Evolutionary conservation across 1,140 invertebrate genomes (phyloP), one percentile per base, ranked within the genome.

Genomic region (Lepidurus couesii): DNA sequence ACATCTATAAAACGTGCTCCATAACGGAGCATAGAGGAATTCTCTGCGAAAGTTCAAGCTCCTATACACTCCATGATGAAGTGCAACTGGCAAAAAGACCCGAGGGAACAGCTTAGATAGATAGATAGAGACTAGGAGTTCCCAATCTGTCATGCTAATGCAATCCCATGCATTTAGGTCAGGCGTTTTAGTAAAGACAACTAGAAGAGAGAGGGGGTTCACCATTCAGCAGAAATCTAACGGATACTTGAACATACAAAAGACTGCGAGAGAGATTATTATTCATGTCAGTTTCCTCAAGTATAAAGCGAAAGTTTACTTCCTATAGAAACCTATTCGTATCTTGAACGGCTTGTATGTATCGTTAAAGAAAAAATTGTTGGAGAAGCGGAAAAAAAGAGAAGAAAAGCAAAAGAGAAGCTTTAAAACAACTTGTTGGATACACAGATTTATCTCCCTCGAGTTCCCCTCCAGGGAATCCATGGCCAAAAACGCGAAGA

Each of bases 71-170:
- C 34, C 53, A 47, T 47, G 10, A 21, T 65, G 16, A 65, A 65
- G 53, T 65, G 53, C 13, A 65, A 65, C 53, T 65, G 16, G 53
- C 53, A 21, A 65, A 13, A 65, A 34, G 34, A 13, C 53, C 53
- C 6, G 21, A 65, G 53, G 53, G 9, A 65, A 13, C n/a, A 65
- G 13, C 53, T 13, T 65, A 7, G 53, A 65, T 21, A 34, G 34
- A 34, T 65, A 21, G 16, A 65, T 21, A 65, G 53, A 21, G 53
- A 21, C 53, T 65, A 21, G 53, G n/a, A 65, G 0, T 65, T 65
- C 53, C 53, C 53, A 65, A 65, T 65, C 53, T 65, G 53, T 65
- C 53, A 65, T 65, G 53, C 53, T 65, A 65, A 65, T 65, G 53
- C 53, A 65, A 65, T 65, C 53, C 53, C 53, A 65, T 21, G 53